Evolutionary conservation across 2,113 vertebrate species (phyloP), one percentile per base, ranked within the genome.

Genomic region (Tyrannus savana): DNA sequence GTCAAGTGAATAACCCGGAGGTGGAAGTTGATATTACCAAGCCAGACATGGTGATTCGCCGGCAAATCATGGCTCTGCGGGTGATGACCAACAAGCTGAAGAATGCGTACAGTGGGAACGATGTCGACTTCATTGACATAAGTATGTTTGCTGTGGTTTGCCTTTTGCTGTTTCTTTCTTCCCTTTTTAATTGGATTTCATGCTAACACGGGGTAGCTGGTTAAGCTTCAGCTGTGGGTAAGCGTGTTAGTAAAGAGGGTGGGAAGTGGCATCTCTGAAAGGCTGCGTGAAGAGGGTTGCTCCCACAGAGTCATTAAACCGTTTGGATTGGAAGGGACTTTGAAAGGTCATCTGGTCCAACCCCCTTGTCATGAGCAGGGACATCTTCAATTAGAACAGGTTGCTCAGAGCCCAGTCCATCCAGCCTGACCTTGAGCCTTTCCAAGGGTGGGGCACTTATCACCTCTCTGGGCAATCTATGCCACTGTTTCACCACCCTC

Each of bases 21-120:
- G 99, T 99, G 69, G 98, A 99, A 28, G 99, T 99, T 0, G 99
- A 99, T 93, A 99, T 99, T 76, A 99, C 98, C 41, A 99, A 99
- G 95, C 99, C 98, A 8, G 99, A 99, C 88, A 96, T 97, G 33
- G 89, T 99, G 95, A 99, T 99, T 92, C 99, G 99, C 62, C 98
- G 98, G 90, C 99, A 99, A 90, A 99, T 99, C 69, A 98, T 99
- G 84, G 98, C 97, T 50, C 97, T 99, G 85, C 98, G 98, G 71
- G 98, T 99, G 87, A 99, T 99, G 99, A 99, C 99, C 52, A 99
- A 96, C 95, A 98, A 99, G 98, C 98, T 99, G 93, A 99, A 99
- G 97, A 99, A 98, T 1, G 99, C 99, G 0, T 98, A 99, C 97
- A 99, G 98, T 14, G 99, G 99, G 71, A 98, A 99, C 0, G 99